Conservation (phyloP, 1,140 invertebrate genomes). For the Micrasema longulum region DNA sequence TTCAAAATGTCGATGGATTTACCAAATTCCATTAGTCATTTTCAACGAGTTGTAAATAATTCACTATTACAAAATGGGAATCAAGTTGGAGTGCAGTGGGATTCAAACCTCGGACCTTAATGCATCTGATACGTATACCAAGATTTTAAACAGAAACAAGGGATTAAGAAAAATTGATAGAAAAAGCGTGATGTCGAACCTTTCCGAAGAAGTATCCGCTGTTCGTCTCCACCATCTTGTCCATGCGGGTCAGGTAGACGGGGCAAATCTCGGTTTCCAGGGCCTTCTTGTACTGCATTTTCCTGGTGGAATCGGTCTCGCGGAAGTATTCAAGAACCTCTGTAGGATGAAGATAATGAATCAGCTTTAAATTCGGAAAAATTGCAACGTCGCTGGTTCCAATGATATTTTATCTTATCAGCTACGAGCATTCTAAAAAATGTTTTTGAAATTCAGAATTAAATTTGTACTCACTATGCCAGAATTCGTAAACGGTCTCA, state of each 20-base stretch:
- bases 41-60: no score
- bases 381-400: slow-evolving; percentile 1
- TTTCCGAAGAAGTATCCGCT: slow-evolving; percentile 61
- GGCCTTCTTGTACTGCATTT: slow-evolving; percentile 57
- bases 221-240: slow-evolving; percentile 59
- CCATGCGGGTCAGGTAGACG: slow-evolving; percentile 60
- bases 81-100: no score
- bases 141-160: no score
- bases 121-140: no score
- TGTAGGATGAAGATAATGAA: slow-evolving; percentile 14
- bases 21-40: no score
- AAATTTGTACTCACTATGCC: slow-evolving; percentile 60
- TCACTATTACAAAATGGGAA: no score
- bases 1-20: no score
- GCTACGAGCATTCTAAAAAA: no score
- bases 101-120: no score
- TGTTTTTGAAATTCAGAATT: slow-evolving; percentile 29
- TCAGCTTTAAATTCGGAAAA: slow-evolving; percentile 1
- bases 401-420: slow-evolving; percentile 5
- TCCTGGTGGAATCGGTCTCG: slow-evolving; percentile 56
- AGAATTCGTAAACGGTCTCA: slow-evolving; percentile 61
- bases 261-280: slow-evolving; percentile 58
- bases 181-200: slow-evolving; percentile 53
- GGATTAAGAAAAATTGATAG: no score
- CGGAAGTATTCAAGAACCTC: slow-evolving; percentile 49